Conservation (phyloP, 2,888 invertebrate species). For the Silvanus unidentatus region DNA sequence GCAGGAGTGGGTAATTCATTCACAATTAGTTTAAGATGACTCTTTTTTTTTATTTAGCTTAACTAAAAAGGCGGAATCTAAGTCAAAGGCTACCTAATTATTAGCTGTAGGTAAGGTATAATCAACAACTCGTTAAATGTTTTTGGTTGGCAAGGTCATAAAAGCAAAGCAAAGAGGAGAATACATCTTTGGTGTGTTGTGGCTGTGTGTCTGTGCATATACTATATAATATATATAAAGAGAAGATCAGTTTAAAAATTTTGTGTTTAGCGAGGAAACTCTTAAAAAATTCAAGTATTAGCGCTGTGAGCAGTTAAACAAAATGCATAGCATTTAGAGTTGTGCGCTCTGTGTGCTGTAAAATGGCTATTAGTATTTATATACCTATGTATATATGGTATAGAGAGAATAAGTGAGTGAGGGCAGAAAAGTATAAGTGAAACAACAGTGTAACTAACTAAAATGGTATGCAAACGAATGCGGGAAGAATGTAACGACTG, state of each 20-base stretch:
- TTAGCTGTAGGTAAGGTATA: slow-evolving; percentile 4
- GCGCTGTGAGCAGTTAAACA: neutral
- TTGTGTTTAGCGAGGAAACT: no score
- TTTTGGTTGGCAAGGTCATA: neutral
- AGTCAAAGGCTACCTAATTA: slow-evolving; percentile 5
- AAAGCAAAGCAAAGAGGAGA: no score
- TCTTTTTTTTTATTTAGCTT: no score
- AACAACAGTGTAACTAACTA: slow-evolving; percentile 30
- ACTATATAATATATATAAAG: no score
- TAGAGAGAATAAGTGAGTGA: neutral
- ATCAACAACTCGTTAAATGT: slow-evolving; percentile 6
- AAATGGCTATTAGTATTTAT: neutral
- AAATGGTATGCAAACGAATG: slow-evolving; percentile 41
- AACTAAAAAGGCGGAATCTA: neutral
- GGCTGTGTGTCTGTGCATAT: neutral
- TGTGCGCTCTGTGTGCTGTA: no score
- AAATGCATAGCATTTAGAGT: neutral
- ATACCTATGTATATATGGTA: neutral
- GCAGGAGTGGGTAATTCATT: no score
- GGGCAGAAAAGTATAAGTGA: no score
- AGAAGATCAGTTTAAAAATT: no score
- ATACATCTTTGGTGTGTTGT: no score
- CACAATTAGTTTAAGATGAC: no score
- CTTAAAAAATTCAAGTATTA: no score
- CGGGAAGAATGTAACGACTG: slow-evolving; percentile 41